Evolutionary conservation across 2,113 vertebrate species (phyloP).

Genomic region (Protomyctophum bolini): DNA sequence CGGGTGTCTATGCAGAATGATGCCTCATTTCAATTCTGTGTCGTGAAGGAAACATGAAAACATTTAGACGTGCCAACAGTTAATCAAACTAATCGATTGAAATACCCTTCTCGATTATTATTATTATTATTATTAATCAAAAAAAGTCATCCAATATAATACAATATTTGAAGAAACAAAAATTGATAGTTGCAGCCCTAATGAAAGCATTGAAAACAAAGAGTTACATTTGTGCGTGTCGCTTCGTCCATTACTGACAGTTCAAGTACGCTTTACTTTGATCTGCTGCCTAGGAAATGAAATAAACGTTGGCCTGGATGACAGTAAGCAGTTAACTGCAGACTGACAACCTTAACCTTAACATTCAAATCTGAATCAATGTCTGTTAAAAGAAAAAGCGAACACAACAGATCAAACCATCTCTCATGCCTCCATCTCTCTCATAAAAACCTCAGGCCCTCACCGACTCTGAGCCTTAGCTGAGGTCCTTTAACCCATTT

Average conservation of each 20-base stretch:
- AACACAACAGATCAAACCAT: slow-evolving; percentile 50
- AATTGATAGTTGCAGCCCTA: too few relatives aligned
- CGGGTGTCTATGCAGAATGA: too few relatives aligned
- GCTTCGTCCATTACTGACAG: slow-evolving; percentile 9
- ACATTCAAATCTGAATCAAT: slow-evolving; percentile 61
- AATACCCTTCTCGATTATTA: too few relatives aligned
- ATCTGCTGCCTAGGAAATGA: slow-evolving; percentile 16
- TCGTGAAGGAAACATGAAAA: too few relatives aligned
- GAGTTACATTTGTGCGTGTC: neutral
- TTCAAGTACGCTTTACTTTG: neutral
- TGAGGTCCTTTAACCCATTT: slow-evolving; percentile 57
- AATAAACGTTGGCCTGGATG: slow-evolving; percentile 27
- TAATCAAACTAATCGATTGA: too few relatives aligned
- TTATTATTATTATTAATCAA: too few relatives aligned
- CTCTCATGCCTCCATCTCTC: slow-evolving; percentile 37
- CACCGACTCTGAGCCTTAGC: slow-evolving; percentile 40
- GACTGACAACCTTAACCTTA: slow-evolving; percentile 24
- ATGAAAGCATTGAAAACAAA: too few relatives aligned
- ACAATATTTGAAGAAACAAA: too few relatives aligned
- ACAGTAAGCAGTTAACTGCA: slow-evolving; percentile 33
- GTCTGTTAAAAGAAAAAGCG: slow-evolving; percentile 48
- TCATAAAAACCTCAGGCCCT: slow-evolving; percentile 66
- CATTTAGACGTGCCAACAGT: too few relatives aligned
- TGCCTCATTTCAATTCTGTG: too few relatives aligned
- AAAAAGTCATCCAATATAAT: too few relatives aligned